phyloP scores from a whole-genome alignment of 2,888 invertebrate genomes.

The Xanthia togata region DNA sequence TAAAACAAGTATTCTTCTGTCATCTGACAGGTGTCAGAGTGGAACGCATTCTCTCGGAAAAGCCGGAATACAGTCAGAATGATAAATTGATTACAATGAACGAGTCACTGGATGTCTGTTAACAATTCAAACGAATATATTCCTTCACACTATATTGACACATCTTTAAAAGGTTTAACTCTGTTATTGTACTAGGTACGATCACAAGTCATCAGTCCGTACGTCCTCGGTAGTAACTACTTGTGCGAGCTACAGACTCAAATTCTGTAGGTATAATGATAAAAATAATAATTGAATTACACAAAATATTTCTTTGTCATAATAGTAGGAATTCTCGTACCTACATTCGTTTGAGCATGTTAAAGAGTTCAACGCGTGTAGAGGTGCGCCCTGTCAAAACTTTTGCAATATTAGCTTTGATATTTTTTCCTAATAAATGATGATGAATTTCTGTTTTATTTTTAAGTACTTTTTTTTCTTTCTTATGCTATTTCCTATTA shows the following conservation, averaged over 20 bases:
- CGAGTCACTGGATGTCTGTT: too few species aligned
- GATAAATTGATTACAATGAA: background rate
- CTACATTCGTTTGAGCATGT: background rate
- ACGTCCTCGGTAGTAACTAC: background rate
- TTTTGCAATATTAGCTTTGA: background rate
- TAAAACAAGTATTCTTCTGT: too few species aligned
- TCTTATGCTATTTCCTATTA: background rate
- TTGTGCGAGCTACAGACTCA: background rate
- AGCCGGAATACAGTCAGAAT: background rate
- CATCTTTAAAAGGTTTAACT: background rate
- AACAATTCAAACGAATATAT: background rate
- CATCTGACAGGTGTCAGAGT: too few species aligned
- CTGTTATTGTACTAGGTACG: background rate
- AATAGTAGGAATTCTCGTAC: background rate
- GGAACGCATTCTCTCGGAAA: too few species aligned
- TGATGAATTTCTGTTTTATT: background rate
- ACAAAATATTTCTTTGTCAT: background rate
- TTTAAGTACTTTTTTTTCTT: background rate
- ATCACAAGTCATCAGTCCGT: background rate
- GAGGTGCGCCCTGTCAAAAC: background rate
- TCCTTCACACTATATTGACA: background rate
- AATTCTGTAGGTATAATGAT: background rate
- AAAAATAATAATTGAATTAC: background rate
- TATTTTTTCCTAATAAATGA: background rate
- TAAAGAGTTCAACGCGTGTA: slow-evolving; percentile 48